These are phyloP conservation scores for Pogoniulus pusillus DNA, from an alignment of 2,797 vertebrate genomes.

Conservation along the genomic window DNA sequence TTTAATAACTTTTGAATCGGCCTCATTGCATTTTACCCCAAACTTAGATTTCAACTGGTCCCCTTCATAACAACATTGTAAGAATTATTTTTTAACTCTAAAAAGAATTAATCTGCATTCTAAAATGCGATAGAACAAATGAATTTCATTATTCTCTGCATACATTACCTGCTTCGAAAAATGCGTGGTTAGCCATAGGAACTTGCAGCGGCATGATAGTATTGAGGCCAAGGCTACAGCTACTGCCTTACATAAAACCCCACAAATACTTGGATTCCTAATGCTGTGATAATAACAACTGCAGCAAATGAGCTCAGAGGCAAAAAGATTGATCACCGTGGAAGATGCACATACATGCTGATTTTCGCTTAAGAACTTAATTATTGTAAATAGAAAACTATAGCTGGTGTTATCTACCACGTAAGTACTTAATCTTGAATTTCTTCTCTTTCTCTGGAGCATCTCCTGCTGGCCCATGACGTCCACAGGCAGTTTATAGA, in stretches of 20 bases:
- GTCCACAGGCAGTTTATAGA: not conserved
- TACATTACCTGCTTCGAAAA: not conserved
- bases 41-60: too few species aligned
- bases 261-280: not conserved
- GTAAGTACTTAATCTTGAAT: not conserved
- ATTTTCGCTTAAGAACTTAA: not conserved
- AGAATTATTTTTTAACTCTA: not conserved
- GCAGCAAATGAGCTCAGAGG: not conserved
- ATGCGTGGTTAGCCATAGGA: not conserved
- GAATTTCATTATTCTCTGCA: not conserved
- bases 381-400: not conserved
- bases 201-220: fast-evolving
- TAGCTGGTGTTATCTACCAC: not conserved
- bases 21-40: too few species aligned
- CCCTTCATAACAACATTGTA: too few species aligned
- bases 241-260: not conserved
- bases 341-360: not conserved
- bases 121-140: not conserved
- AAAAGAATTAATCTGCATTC: not conserved
- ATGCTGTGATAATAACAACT: not conserved
- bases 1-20: too few species aligned
- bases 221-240: not conserved
- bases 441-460: not conserved
- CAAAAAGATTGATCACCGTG: not conserved
- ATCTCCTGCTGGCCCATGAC: not conserved